Base-by-base conservation (phyloP, 30 jellyfish, hydroid and myxozoan genomes). In the Rhopilema esculentum region DNA sequence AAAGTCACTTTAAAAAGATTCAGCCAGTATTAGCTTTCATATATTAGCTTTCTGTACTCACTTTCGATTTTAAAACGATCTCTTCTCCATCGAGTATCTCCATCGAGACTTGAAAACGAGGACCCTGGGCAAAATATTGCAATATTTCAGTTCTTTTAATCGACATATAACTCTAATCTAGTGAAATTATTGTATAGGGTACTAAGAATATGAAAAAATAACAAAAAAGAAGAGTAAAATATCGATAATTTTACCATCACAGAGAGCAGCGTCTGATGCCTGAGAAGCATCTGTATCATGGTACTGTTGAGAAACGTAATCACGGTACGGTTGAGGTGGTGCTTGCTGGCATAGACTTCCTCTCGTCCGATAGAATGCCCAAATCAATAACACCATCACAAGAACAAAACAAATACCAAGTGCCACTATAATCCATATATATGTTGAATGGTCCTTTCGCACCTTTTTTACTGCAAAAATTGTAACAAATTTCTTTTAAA, bases 221-320 rank as follows among this genome's bases (percentile, higher is more conserved):
- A 12, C 18, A 23, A 66, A 66, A 15, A 12, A 8, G 15, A 12
- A 12, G 76, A 8, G 15, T 12, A 15, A 27, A 72, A 49, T 7
- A 72, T 16, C 2, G 15, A 19, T 0, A 72, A 19, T 24, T 50
- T 16, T 62, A 61, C 79, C 79, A 12, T 62, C 89, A 26, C 66
- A 27, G 21, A 24, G 70, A 8, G 4, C 79, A 23, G 89, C 89
- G 62, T 79, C 89, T 63, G 89, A 79, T 0, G 89, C 79, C 20
- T 23, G 31, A 6, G 89, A 79, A 4, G 69, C 48, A n/a, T 77
- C 63, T 0, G 75, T 29, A 1, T 79, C 89, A 16, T 79, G 32
- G 51, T 24, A 21, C 19, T n/a, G 28, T 31, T 8, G 12, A 21
- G 16, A 31, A 2, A 20, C 16, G 23, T 0, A 0, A 0, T 8